These are phyloP conservation scores for Marmota monax DNA, from an alignment of 2,113 vertebrate species.

Conservation along the genomic window DNA sequence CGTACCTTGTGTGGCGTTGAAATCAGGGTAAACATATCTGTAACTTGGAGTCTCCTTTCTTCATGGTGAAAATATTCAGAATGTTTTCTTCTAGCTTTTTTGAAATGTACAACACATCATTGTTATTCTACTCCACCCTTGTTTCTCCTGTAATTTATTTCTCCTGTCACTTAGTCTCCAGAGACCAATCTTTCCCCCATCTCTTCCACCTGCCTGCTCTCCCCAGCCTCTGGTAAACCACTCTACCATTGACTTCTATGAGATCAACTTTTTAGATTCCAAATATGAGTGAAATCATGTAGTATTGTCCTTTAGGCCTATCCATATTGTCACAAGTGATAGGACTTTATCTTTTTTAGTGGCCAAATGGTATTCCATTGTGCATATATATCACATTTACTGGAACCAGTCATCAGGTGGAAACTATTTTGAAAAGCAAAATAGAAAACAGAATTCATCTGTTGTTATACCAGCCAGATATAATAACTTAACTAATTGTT, in stretches of 20 bases:
- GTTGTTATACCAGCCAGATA: not conserved
- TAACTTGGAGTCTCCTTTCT: not conserved
- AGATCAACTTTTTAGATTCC: not conserved
- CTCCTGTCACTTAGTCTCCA: no score
- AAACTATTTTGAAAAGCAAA: not conserved
- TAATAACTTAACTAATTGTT: not conserved
- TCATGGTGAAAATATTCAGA: not conserved
- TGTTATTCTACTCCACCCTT: not conserved
- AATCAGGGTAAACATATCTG: not conserved
- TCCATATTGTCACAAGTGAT: no score
- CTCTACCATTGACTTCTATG: not conserved
- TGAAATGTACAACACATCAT: not conserved
- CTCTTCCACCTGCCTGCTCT: no score
- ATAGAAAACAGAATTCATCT: not conserved
- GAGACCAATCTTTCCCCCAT: not conserved
- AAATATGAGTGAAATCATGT: not conserved
- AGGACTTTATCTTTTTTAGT: not conserved
- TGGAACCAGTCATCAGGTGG: not conserved
- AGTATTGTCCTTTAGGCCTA: not conserved
- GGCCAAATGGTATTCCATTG: not conserved
- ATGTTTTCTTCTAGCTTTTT: not conserved
- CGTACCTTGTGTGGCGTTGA: not conserved
- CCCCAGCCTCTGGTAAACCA: not conserved
- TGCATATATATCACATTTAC: not conserved
- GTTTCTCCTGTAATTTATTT: no score